Base-by-base conservation (phyloP, 53 echinoderm and acorn worm species). In the Antedon mediterranea region DNA sequence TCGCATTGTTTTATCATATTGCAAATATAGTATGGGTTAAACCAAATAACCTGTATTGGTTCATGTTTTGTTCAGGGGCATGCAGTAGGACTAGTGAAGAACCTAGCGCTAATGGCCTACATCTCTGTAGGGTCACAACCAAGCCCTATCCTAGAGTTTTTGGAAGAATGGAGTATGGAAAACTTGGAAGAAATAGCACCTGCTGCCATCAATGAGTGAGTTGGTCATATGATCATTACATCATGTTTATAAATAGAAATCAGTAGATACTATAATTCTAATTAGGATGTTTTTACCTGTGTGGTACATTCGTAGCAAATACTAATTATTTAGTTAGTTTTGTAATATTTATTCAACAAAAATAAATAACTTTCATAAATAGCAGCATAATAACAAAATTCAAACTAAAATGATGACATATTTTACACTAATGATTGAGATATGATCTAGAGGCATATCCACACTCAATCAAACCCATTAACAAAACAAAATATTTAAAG, bases 111-210 rank as follows among this genome's bases (percentile, higher is more conserved):
- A 74, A 95, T 95, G 95, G 91, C 95, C 28, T 95, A 95, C 87
- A 95, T 95, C 76, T 92, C 91, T 37, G 95, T 95, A 18, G 95
- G 95, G 33, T 95, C 95, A 23, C 89, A 89, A 76, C 95, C 95
- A 26, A 91, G 91, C 72, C 95, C 95, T 72, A 95, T 95, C 84
- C 78, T 95, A 73, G 95, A 95, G 74, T 95, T 95, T 80, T 87
- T 95, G 80, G 95, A 95, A 44, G 95, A 95, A 73, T 95, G 95
- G 95, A 95, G 95, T 43, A 95, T 95, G 95, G 95, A 95, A 79
- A 95, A 95, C 76, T 70, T 95, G 78, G 95, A 95, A 80, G 95
- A 95, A 43, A 95, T 95, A 34, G 95, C 95, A 8, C 95, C 95
- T 4, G 91, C 95, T 30, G 91, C 95, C 74, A 95, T 95, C 73